Evolutionary conservation across 2,113 vertebrate genomes (phyloP), one percentile per base, ranked within the genome.

Genomic region (Spizaetus ornatus): DNA sequence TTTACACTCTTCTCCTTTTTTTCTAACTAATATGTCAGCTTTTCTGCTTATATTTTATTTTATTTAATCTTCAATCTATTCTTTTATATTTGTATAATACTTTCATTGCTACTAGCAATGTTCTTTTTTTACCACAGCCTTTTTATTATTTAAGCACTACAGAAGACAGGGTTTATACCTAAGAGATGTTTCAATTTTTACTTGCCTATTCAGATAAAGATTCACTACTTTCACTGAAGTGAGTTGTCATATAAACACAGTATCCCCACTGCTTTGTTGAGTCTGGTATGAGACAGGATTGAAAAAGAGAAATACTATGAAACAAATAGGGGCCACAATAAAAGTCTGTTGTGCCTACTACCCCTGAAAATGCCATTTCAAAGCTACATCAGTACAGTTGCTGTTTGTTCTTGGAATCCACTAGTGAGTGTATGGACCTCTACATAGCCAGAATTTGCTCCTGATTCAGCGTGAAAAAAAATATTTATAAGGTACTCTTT

Each of bases 101-200:
- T 93, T 94, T 90, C 42, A 58, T 79, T 88, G 48, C 66, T 93
- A 70, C 45, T 73, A 91, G n/a, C 40, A 73, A n/a, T 90, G 13
- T 71, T 79, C 16, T 63, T 78, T 70, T 89, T 92, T 52, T 42
- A 56, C 23, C 11, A n/a, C 9, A 61, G 25, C n/a, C 4, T 61
- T 86, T 86, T 80, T 62, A 36, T 79, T 89, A 85, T 86, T 95
- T 76, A 79, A 95, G 13, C 25, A 48, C 56, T 79, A 63, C 36
- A 71, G 63, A 90, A 86, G 26, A 69, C 56, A 73, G 5, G 6
- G 43, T 59, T 94, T 96, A 76, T 88, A 66, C 27, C 43, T 70
- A 72, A 72, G 8, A 85, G 45, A n/a, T 90, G 25, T 86, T 95
- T 95, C 70, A 90, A 36, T 88, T 91, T 88, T 91, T 88, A 61